These are phyloP conservation scores for Enteromius argenteus DNA, from an alignment of 2,797 vertebrate genomes.

Conservation along the genomic window DNA sequence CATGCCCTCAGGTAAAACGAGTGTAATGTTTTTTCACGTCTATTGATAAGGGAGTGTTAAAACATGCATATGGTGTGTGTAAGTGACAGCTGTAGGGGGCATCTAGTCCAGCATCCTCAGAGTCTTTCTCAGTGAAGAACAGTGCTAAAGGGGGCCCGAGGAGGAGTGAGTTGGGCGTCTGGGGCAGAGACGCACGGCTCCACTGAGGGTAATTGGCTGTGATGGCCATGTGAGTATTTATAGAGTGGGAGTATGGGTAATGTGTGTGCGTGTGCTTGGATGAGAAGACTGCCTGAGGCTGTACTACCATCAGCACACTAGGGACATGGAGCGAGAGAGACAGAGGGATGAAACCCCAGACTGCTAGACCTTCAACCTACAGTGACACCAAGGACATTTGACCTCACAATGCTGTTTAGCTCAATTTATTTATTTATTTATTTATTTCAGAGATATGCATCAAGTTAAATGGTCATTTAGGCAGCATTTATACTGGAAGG, in stretches of 20 bases:
- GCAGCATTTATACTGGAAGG: not conserved
- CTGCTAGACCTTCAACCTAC: conserved; percentile 20
- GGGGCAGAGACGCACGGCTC: conserved; percentile 22
- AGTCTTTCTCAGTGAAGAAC: conserved; percentile 16
- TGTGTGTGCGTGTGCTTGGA: conserved; percentile 35
- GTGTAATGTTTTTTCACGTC: not conserved
- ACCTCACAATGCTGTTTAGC: conserved; percentile 28
- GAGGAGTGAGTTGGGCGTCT: conserved; percentile 34
- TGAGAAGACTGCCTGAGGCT: conserved; percentile 57
- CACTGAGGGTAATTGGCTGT: conserved; percentile 64
- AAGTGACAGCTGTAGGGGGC: conserved; percentile 42
- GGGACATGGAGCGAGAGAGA: conserved; percentile 32
- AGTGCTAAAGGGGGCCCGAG: conserved; percentile 9
- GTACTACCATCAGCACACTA: conserved; percentile 49
- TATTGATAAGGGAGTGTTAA: conserved; percentile 36
- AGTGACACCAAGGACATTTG: conserved; percentile 32
- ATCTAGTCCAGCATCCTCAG: conserved; percentile 29
- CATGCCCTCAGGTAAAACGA: conserved; percentile 8
- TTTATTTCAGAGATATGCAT: conserved; percentile 17
- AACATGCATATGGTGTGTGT: conserved; percentile 44
- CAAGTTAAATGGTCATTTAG: not conserved
- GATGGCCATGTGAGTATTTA: conserved; percentile 65
- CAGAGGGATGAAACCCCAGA: conserved; percentile 20
- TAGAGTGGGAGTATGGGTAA: conserved; percentile 45
- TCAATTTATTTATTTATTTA: not conserved